phyloP scores from a whole-genome alignment of 1,140 invertebrate species.

The Piezodorus guildinii region DNA sequence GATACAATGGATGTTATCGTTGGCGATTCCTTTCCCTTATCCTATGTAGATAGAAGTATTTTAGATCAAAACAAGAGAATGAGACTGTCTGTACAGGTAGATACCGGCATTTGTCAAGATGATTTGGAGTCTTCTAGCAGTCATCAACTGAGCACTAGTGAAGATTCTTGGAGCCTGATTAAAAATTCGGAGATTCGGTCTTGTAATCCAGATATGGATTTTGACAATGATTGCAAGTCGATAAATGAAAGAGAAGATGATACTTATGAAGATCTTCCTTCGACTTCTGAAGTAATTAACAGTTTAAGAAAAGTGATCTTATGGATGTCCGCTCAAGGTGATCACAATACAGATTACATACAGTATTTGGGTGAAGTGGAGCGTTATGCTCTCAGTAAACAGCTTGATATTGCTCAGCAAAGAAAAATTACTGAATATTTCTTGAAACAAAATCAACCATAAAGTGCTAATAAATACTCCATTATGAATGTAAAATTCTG shows the following conservation, averaged over 20 bases:
- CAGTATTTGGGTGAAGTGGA: slow-evolving; percentile 21
- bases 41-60: neutral
- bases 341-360: slow-evolving; percentile 20
- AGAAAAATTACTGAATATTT: slow-evolving; percentile 24
- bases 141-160: neutral
- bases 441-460: slow-evolving; percentile 11
- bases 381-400: slow-evolving; percentile 20
- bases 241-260: slow-evolving; percentile 13
- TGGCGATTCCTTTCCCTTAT: neutral
- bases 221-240: slow-evolving; percentile 11
- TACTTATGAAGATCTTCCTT: slow-evolving; percentile 17
- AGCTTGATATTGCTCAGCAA: slow-evolving; percentile 14
- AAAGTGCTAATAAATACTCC: neutral
- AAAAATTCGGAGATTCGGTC: neutral
- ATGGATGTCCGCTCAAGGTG: slow-evolving; percentile 23
- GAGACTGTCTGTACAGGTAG: slow-evolving; percentile 5
- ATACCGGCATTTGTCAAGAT: neutral
- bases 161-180: neutral
- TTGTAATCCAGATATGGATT: neutral
- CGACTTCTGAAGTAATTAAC: slow-evolving; percentile 22
- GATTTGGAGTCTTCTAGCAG: neutral
- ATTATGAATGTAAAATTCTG: neutral
- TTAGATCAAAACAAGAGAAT: slow-evolving; percentile 11
- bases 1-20: slow-evolving; percentile 22
- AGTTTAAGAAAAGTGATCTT: slow-evolving; percentile 24